Percentiles rank a stretch among this genome's conserved stretches.
Evolutionary conservation across 2,797 vertebrate genomes (phyloP).

Genomic region (Sebastes variabilis): DNA sequence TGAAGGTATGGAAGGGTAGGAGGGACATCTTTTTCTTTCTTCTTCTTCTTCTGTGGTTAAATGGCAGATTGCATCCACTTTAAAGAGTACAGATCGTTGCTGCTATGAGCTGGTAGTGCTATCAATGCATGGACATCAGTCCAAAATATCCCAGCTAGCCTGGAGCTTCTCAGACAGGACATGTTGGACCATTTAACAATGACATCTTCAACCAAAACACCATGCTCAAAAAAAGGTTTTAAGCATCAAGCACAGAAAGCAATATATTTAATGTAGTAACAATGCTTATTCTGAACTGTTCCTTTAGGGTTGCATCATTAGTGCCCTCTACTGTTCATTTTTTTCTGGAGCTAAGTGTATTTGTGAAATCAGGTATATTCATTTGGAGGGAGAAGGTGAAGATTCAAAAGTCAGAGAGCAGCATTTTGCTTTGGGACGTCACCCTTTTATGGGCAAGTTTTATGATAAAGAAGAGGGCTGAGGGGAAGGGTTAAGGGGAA

Average conservation of each 20-base stretch:
- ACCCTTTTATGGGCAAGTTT: neutral
- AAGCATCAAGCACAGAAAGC: neutral
- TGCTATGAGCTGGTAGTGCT: neutral
- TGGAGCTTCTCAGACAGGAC: neutral
- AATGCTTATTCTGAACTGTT: neutral
- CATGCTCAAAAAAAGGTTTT: neutral
- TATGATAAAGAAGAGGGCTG: neutral
- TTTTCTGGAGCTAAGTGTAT: neutral
- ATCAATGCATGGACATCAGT: neutral
- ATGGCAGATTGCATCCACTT: neutral
- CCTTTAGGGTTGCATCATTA: neutral
- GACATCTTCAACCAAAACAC: neutral
- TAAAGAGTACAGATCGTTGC: neutral
- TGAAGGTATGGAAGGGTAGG: neutral
- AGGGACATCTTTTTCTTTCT: neutral
- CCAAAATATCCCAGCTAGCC: neutral
- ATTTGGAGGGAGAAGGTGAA: neutral
- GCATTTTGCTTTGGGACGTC: neutral
- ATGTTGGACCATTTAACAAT: neutral
- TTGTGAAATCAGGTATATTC: neutral
- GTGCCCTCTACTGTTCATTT: conserved; percentile 11
- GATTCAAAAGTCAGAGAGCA: neutral
- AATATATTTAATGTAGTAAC: neutral
- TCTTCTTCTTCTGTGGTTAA: neutral
- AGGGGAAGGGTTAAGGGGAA: too few species aligned